Evolutionary conservation across 2,888 invertebrate species (phyloP), one percentile per base, ranked within the genome.

Genomic region (Volucella inanis): DNA sequence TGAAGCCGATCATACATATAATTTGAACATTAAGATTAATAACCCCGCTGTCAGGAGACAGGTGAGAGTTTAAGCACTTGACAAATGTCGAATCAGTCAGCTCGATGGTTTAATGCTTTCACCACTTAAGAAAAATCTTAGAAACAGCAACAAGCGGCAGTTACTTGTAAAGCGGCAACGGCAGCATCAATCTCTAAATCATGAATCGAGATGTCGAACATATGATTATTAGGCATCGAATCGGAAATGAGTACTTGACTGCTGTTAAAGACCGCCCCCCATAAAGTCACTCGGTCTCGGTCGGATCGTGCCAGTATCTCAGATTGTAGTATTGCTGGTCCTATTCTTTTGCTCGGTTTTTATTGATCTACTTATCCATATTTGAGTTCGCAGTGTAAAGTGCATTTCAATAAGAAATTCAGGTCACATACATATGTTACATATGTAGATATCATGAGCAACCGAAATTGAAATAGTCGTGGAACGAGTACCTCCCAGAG

Each of bases 331-430:
- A 6, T 31, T 31, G 31, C 31, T 31, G 31, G 31, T 31, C 14
- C 8, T 50, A 31, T 22, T 41, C n/a, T n/a, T 52, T 54, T 52
- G 14, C 11, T 65, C 31, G 6, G n/a, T 6, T 18, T 2, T 15
- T 50, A 67, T n/a, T 52, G 57, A 70, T 83, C 74, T 52, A 64
- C 74, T 74, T 78, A 47, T 22, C 18, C 39, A 57, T 39, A 3
- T 18, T 39, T 50, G 62, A 55, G 55, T 49, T 61, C 59, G 59
- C 67, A 14, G 41, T 76, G 52, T 67, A 64, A 74, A 83, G 68
- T 84, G 79, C 79, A 75, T 79, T 74, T 79, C 57, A 65, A 75
- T 74, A 41, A 39, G 59, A 47, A 31, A 75, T 75, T 50, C 74
- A 47, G 79, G 79, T 84, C 83, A 84, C 47, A 43, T 70, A 65